Base-by-base conservation (phyloP, 23 tunicate species). In the Halocynthia aurantium region DNA sequence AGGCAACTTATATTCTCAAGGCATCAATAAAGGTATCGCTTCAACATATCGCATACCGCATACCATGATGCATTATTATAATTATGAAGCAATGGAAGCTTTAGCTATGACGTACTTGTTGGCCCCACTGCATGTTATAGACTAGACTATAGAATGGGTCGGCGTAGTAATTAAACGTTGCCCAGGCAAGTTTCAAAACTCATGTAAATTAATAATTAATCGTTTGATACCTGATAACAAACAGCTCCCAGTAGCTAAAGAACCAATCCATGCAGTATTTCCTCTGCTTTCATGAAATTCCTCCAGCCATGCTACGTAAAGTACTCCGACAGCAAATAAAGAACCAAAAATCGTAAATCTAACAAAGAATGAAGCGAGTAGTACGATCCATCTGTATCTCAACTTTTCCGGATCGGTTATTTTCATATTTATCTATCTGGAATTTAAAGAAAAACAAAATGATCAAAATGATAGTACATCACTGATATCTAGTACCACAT, bases 371-470 rank as follows among this genome's bases (percentile, higher is more conserved):
- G 99, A 95, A 22, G 91, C 82, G 12, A 66, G 53, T 17, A 95
- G 76, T 13, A 95, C 83, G 15, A 95, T 66, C 99, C 99, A 95
- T 89, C 83, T 76, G 80, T 83, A 94, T n/a, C 63, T 54, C 17
- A 84, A 62, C 8, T 57, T 50, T 51, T 89, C 96, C 15, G 88
- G 84, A 63, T 77, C 88, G 6, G 54, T 31, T 31, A 31, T 31
- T 31, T 31, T 31, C 44, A 31, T 31, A 31, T 31, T 31, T 31
- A 31, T 31, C 44, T 31, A 31, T 31, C 44, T 31, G 44, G 44
- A 31, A 31, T 31, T 31, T 31, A 31, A 31, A 31, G 44, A 31
- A 31, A 31, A 31, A 31, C 44, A 31, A 31, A 31, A 31, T 31
- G 44, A 0, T 0, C 1, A 31, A 31, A 31, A 31, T 31, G 44